These are phyloP conservation scores for Pollenia labialis DNA, from an alignment of 2,888 invertebrate genomes.

Conservation along the genomic window DNA sequence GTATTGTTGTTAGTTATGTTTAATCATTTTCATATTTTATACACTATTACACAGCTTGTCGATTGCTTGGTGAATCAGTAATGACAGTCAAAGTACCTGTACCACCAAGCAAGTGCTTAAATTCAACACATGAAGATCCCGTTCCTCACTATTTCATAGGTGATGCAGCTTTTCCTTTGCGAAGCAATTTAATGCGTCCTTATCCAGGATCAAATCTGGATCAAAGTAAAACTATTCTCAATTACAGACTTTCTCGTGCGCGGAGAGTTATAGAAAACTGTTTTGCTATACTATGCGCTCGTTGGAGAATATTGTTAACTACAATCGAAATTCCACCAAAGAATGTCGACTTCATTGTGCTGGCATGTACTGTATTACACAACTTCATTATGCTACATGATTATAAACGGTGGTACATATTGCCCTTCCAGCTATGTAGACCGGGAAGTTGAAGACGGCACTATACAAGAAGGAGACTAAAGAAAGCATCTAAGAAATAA, in stretches of 20 bases:
- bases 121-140: not conserved
- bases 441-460: slow-evolving; percentile 10
- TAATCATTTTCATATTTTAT: too few relatives aligned
- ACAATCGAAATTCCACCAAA: slow-evolving; percentile 29
- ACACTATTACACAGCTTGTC: too few relatives aligned
- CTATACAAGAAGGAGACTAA: slow-evolving; percentile 7
- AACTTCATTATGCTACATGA: slow-evolving; percentile 20
- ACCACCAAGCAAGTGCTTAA: slow-evolving; percentile 20
- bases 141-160: slow-evolving; percentile 17
- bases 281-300: slow-evolving; percentile 18
- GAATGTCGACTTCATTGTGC: slow-evolving; percentile 14
- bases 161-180: slow-evolving; percentile 27
- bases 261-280: slow-evolving; percentile 29
- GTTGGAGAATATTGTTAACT: slow-evolving; percentile 5
- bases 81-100: slow-evolving; percentile 23
- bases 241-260: slow-evolving; percentile 27
- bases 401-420: slow-evolving; percentile 16
- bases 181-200: slow-evolving; percentile 9
- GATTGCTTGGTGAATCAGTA: slow-evolving; percentile 1
- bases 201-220: slow-evolving; percentile 23
- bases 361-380: not conserved
- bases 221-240: not conserved
- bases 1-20: not conserved
- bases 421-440: slow-evolving; percentile 8
- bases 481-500: not conserved